Evolutionary conservation across 1,140 invertebrate species (phyloP).

Genomic region (Glossosoma conforme): DNA sequence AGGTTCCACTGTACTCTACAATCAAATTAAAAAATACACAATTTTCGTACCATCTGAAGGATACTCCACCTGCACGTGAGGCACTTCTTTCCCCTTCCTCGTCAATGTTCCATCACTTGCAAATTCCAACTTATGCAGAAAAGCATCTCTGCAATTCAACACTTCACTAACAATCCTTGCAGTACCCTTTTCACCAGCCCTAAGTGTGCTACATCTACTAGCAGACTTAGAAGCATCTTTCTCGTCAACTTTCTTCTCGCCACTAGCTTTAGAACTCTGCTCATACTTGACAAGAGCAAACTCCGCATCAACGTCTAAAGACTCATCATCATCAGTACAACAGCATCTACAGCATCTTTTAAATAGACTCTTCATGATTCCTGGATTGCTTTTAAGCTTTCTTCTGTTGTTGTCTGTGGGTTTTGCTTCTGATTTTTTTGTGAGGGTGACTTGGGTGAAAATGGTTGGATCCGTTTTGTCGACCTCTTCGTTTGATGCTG

Average conservation of each 20-base stretch:
- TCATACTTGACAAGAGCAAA: constrained; percentile 41
- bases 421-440: constrained; percentile 4
- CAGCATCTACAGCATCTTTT: constrained; percentile 29
- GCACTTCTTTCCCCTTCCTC: constrained; percentile 13
- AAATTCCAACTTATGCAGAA: constrained; percentile 27
- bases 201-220: constrained; percentile 18
- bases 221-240: constrained; percentile 8
- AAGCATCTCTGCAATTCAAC: constrained; percentile 23
- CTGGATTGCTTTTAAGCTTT: constrained; percentile 4
- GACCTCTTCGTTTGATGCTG: constrained; percentile 24
- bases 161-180: constrained; percentile 28
- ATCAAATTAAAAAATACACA: no score
- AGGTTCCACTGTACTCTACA: no score
- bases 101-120: constrained; percentile 18
- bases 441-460: constrained; percentile 13
- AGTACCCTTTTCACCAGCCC: constrained; percentile 15
- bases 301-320: constrained; percentile 43
- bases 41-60: constrained; percentile 29
- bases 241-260: background rate
- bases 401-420: constrained; percentile 17
- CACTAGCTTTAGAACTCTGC: constrained; percentile 34
- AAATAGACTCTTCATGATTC: background rate
- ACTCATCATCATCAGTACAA: constrained; percentile 30
- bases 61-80: constrained; percentile 18
- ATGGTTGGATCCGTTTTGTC: constrained; percentile 13